These are phyloP conservation scores for Heterotis niloticus DNA, from an alignment of 2,113 vertebrate genomes.

Conservation along the genomic window DNA sequence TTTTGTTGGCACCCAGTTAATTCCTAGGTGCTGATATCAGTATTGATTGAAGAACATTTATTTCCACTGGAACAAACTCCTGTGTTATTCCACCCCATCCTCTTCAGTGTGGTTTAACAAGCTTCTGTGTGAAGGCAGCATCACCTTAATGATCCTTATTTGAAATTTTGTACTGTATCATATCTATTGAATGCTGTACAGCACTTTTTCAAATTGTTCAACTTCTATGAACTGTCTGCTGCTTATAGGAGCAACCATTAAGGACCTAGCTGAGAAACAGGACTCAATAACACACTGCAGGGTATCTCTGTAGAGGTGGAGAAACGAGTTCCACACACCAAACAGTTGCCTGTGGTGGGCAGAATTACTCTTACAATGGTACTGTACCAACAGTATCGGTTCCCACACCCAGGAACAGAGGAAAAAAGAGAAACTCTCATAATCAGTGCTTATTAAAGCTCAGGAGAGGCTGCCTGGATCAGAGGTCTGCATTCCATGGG, in stretches of 20 bases:
- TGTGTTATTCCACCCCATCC: neutral
- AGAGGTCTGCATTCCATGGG: slow-evolving; percentile 66
- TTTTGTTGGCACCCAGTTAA: neutral
- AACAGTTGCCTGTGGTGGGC: slow-evolving; percentile 3
- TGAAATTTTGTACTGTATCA: neutral
- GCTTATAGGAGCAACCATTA: neutral
- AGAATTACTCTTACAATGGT: slow-evolving; percentile 31
- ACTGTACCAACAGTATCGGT: slow-evolving; percentile 68
- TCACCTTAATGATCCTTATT: neutral
- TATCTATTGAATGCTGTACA: neutral
- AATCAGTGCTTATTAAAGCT: slow-evolving; percentile 69
- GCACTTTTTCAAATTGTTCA: slow-evolving; percentile 3
- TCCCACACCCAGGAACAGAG: slow-evolving; percentile 60
- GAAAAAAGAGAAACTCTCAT: slow-evolving; percentile 63
- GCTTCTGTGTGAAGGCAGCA: neutral
- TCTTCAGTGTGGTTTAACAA: neutral
- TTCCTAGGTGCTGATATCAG: neutral
- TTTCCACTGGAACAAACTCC: neutral
- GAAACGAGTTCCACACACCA: neutral
- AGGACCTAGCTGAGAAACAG: neutral
- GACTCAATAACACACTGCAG: neutral
- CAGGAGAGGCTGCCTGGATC: slow-evolving; percentile 44
- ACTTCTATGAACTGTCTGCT: slow-evolving; percentile 37
- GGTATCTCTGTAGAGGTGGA: neutral
- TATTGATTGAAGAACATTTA: neutral